phyloP scores from a whole-genome alignment of 2,888 invertebrate species.

The Clivina fossor region DNA sequence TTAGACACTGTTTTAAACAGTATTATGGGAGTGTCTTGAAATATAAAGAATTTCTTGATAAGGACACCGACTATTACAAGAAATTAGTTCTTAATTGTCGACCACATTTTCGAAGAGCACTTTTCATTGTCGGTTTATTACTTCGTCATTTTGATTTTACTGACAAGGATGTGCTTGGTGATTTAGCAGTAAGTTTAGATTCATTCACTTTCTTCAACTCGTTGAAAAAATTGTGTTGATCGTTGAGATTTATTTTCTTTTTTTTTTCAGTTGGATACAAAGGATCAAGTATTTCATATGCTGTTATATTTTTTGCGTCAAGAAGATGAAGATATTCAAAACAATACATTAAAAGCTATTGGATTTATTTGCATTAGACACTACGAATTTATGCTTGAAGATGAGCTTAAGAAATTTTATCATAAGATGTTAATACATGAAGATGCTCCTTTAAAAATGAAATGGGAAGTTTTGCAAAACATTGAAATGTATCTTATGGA shows the following conservation, averaged over 20 bases:
- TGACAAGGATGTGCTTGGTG: constrained; percentile 51
- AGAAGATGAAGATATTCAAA: constrained; percentile 80
- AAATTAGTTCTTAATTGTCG: constrained; percentile 54
- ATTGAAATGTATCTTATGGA: too few relatives aligned
- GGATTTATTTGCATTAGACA: too few relatives aligned
- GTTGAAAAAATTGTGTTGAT: neutral
- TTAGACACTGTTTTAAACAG: constrained; percentile 91
- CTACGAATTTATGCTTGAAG: too few relatives aligned
- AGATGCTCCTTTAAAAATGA: too few relatives aligned
- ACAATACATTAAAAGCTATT: too few relatives aligned
- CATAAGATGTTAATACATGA: too few relatives aligned
- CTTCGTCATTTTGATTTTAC: constrained; percentile 90
- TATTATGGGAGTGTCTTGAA: constrained; percentile 68
- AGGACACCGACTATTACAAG: constrained; percentile 54
- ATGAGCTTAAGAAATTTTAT: too few relatives aligned
- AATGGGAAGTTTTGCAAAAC: too few relatives aligned
- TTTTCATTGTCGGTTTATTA: constrained; percentile 93
- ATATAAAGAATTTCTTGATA: constrained; percentile 58
- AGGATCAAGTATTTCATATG: constrained; percentile 84
- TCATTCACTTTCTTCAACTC: too few relatives aligned
- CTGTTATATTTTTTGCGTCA: constrained; percentile 85
- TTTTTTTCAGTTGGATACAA: constrained; percentile 64
- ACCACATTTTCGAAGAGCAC: constrained; percentile 79
- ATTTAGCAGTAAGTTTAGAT: constrained; percentile 47
- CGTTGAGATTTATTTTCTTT: too few relatives aligned